Base-by-base conservation (phyloP, 1,140 invertebrate genomes). In the Babylonia areolata region DNA sequence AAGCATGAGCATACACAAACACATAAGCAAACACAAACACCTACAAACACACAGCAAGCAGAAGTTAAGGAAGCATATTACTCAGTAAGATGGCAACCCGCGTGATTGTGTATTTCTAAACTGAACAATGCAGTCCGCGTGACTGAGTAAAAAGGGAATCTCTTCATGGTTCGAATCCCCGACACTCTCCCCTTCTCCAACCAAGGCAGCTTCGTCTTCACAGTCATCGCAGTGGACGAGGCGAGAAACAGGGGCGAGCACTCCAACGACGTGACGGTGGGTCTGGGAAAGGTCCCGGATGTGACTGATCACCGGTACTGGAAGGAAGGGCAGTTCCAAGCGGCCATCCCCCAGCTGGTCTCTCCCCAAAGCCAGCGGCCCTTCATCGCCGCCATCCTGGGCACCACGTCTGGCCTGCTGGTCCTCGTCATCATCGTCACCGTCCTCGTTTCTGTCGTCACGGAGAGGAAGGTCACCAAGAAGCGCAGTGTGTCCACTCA, bases 241-340 rank as follows among this genome's bases (percentile, higher is more conserved):
- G 85, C 85, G n/a, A 93, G 92, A 23, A 93, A 94, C 64, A 91
- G 92, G 15, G 95, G 95, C 1, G 94, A 95, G 3, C 90, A 95
- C 37, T 96, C 96, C 0, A 96, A 96, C 90, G 95, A 95, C 90
- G 95, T 90, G 31, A 91, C 92, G n/a, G 87, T 86, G 17, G 87
- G 86, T 20, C 88, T 91, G 73, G 87, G 83, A 81, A 85, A 31
- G 77, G 83, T 86, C 73, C 80, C 77, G 35, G 86, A 90, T 37
- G 39, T 86, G 31, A 84, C 42, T 15, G 79, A 86, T n/a, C 46
- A 33, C 17, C 82, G 83, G 31, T 89, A 87, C 78, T 78, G 85
- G 28, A 39, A 33, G 28, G 71, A 81, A 6, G 75, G 58, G 0
- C 23, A 42, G 6, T 75, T 75, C 20, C 3, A 58, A 12, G 51